These are phyloP conservation scores for Benthosema pterotum DNA, from an alignment of 2,797 vertebrate genomes.

Conservation along the genomic window DNA sequence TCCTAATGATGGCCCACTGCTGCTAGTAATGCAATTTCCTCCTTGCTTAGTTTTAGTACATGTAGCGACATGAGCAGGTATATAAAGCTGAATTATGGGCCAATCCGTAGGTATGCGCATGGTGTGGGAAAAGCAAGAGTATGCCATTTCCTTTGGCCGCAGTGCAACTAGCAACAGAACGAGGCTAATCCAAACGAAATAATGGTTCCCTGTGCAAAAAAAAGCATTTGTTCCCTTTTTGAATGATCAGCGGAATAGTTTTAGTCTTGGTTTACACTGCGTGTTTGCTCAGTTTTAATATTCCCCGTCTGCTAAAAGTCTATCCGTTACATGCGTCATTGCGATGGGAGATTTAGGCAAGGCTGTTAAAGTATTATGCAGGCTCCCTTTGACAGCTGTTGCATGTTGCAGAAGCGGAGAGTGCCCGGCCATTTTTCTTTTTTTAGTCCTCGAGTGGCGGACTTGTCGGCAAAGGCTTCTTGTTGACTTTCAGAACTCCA, in stretches of 20 bases:
- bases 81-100: conserved; percentile 20
- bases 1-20: background rate
- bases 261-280: background rate
- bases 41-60: conserved; percentile 4
- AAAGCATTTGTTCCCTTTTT: conserved; percentile 11
- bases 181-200: conserved; percentile 47
- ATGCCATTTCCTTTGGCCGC: conserved; percentile 45
- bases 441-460: conserved; percentile 25
- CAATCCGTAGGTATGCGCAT: conserved; percentile 32
- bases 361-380: conserved; percentile 13
- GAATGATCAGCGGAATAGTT: background rate
- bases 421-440: conserved; percentile 29
- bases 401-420: conserved; percentile 13
- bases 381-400: conserved; percentile 19
- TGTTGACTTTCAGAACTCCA: conserved; percentile 17
- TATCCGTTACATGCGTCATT: conserved; percentile 18
- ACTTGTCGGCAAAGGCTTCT: conserved; percentile 38
- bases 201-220: conserved; percentile 27
- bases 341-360: conserved; percentile 11
- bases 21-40: conserved; percentile 5
- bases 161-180: conserved; percentile 33
- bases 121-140: conserved; percentile 20
- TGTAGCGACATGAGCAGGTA: conserved; percentile 30
- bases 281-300: conserved; percentile 55
- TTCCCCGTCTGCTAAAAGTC: conserved; percentile 38